phyloP scores from a whole-genome alignment of 1,140 invertebrate species.

The Leguminivora glycinivorella region DNA sequence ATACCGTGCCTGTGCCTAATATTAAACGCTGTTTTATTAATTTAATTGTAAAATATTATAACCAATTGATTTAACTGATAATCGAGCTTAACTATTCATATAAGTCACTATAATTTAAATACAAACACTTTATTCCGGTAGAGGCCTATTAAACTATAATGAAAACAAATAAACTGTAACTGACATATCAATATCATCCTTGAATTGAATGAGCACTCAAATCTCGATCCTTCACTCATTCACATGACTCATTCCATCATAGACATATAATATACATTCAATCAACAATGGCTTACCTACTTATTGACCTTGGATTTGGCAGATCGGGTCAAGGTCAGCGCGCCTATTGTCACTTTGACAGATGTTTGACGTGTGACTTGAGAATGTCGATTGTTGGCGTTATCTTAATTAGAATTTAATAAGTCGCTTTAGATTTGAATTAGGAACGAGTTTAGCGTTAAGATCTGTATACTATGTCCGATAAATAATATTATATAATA shows the following conservation, averaged over 20 bases:
- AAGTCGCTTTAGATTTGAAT: constrained; percentile 12
- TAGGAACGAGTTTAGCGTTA: background rate
- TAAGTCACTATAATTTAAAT: background rate
- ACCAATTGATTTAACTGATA: too few relatives aligned
- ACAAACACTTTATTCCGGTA: background rate
- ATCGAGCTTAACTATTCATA: background rate
- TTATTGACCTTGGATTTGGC: constrained; percentile 47
- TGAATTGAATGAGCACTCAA: constrained; percentile 21
- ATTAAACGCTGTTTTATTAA: too few relatives aligned
- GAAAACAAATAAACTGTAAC: constrained; percentile 12
- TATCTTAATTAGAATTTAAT: constrained; percentile 27
- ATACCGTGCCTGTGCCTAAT: too few relatives aligned
- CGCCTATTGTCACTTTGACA: constrained; percentile 48
- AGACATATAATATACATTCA: constrained; percentile 12
- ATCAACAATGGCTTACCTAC: constrained; percentile 27
- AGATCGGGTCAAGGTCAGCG: constrained; percentile 46
- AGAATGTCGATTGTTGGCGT: constrained; percentile 36
- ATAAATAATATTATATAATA: too few relatives aligned
- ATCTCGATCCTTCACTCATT: constrained; percentile 7
- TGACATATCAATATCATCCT: constrained; percentile 29
- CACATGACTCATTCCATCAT: constrained; percentile 9
- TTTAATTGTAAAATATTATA: too few relatives aligned
- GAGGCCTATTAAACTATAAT: background rate
- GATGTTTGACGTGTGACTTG: constrained; percentile 39
- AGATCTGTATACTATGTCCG: too few relatives aligned